Evolutionary conservation across 1,140 invertebrate genomes (phyloP).

Genomic region (Pogonognathellus flavescens): DNA sequence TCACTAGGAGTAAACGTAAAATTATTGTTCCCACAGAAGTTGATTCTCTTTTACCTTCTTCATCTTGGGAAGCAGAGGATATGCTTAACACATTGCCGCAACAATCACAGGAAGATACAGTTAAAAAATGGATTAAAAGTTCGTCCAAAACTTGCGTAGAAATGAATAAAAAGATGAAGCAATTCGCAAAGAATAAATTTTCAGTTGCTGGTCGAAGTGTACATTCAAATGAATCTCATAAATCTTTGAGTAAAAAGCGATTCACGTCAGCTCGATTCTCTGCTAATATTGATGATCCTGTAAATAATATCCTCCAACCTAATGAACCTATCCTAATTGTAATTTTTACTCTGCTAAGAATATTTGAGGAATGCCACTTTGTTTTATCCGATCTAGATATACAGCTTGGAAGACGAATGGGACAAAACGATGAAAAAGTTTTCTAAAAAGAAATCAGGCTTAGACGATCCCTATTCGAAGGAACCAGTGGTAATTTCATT

Average conservation of each 20-base stretch:
- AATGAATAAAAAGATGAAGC: constrained; percentile 4
- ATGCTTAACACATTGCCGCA: constrained; percentile 30
- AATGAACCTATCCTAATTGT: not conserved
- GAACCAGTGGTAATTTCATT: not conserved
- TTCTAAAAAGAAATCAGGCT: not conserved
- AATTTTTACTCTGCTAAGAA: not conserved
- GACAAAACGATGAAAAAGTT: constrained; percentile 33
- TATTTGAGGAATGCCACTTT: no score
- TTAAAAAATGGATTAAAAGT: constrained; percentile 44
- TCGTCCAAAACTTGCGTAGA: constrained; percentile 1
- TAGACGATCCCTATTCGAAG: not conserved
- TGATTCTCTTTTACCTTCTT: not conserved
- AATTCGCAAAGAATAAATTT: not conserved
- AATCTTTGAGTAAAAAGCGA: not conserved
- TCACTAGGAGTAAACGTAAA: not conserved
- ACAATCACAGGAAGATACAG: constrained; percentile 29
- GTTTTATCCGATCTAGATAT: not conserved
- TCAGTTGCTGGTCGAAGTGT: not conserved
- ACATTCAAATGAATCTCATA: not conserved
- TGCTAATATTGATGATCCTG: not conserved
- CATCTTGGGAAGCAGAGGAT: constrained; percentile 24
- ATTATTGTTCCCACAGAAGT: not conserved
- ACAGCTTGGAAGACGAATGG: constrained; percentile 52
- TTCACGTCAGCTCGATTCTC: not conserved
- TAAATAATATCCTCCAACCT: not conserved